Percentiles rank a stretch among this genome's conserved stretches.
Conservation (phyloP, 2,113 vertebrate genomes). For the Oryzias celebensis region DNA sequence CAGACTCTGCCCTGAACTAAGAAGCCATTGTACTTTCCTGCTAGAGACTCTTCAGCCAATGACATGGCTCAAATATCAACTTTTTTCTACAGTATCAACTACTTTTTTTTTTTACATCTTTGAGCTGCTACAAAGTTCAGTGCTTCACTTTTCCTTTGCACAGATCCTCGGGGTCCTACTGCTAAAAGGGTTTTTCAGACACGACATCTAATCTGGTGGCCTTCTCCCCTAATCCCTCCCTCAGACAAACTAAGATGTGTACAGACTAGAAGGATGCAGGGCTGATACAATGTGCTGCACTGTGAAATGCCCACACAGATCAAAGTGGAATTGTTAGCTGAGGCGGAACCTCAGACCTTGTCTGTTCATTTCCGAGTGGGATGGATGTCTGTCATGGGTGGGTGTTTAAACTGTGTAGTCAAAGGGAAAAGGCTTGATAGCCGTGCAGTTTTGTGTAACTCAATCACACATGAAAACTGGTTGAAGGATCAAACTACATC, state of each 20-base stretch:
- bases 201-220: constrained; percentile 18
- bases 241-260: constrained; percentile 17
- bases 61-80: constrained; percentile 54
- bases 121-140: constrained; percentile 64
- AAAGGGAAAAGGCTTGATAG: constrained; percentile 50
- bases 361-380: constrained; percentile 78
- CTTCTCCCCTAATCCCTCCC: constrained; percentile 16
- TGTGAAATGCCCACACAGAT: constrained; percentile 66
- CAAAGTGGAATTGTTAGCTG: constrained; percentile 74
- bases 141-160: constrained; percentile 24
- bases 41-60: constrained; percentile 66
- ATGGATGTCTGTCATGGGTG: constrained; percentile 70
- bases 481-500: constrained; percentile 77
- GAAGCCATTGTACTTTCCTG: constrained; percentile 74
- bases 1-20: constrained; percentile 57
- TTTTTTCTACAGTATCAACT: constrained; percentile 45
- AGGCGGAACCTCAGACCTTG: constrained; percentile 79
- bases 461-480: constrained; percentile 70
- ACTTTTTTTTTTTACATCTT: constrained; percentile 44
- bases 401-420: constrained; percentile 63
- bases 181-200: constrained; percentile 44
- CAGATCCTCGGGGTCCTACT: constrained; percentile 76
- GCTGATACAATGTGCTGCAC: constrained; percentile 72
- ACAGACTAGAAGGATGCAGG: constrained; percentile 42
- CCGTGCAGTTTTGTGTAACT: constrained; percentile 68